Percentiles rank a stretch among this genome's conserved stretches.
phyloP scores from a whole-genome alignment of 2,797 vertebrate species.

The Myotis vivesi region DNA sequence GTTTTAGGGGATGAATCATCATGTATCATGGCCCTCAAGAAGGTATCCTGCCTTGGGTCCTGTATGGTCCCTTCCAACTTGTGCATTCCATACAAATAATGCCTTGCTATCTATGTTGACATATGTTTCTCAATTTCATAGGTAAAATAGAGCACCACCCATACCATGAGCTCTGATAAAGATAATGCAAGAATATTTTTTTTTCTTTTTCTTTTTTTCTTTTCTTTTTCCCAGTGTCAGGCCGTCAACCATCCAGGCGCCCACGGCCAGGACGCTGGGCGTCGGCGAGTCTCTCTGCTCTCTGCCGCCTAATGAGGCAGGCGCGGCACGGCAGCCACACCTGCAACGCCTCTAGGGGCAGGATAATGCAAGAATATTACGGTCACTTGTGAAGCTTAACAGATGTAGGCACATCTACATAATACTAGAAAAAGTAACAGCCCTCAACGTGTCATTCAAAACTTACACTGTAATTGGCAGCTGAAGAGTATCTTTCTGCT shows the following conservation, averaged over 20 bases:
- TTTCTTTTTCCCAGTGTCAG: too few relatives aligned
- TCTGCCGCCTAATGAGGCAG: too few relatives aligned
- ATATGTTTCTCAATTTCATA: not conserved
- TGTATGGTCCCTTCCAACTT: not conserved
- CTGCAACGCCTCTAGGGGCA: too few relatives aligned
- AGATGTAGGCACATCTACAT: not conserved
- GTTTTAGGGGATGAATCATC: not conserved
- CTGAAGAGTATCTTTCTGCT: not conserved
- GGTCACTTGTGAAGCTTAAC: not conserved
- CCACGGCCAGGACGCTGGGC: too few relatives aligned
- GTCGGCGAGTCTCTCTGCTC: too few relatives aligned
- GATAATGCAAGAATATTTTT: not conserved
- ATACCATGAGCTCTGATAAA: not conserved
- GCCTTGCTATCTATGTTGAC: not conserved
- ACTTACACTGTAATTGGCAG: not conserved
- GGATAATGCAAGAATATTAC: not conserved
- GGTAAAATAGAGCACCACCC: not conserved
- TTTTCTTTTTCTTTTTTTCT: too few relatives aligned
- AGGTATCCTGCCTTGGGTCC: not conserved
- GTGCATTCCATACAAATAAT: not conserved
- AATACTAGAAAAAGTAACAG: not conserved
- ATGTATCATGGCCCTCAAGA: not conserved
- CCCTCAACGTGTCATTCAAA: not conserved
- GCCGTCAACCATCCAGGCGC: too few relatives aligned
- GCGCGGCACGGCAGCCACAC: too few relatives aligned